Conservation (phyloP, 2,113 vertebrate species). For the Solea solea region DNA sequence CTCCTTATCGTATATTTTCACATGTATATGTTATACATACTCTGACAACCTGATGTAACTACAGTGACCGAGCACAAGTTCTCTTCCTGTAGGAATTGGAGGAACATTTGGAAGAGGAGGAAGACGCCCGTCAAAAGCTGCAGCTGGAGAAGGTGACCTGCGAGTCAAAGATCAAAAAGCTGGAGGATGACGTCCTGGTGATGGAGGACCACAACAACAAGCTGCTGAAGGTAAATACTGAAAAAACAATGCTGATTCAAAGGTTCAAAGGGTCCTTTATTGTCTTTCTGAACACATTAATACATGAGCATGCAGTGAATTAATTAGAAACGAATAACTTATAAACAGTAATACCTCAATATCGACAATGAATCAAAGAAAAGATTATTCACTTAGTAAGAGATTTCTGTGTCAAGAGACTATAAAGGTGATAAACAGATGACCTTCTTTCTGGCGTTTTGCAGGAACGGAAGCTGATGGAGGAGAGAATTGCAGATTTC, state of each 20-base stretch:
- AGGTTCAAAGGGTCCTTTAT: background rate
- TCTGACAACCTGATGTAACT: background rate
- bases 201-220: slow-evolving; percentile 97
- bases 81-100: slow-evolving; percentile 86
- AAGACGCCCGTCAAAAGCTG: slow-evolving; percentile 93
- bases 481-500: slow-evolving; percentile 91
- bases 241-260: background rate
- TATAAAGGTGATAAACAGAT: background rate
- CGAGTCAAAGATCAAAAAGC: slow-evolving; percentile 95
- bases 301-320: no score
- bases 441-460: slow-evolving; percentile 7
- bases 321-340: no score
- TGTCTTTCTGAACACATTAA: no score
- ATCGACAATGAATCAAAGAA: no score
- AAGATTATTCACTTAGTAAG: background rate
- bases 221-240: slow-evolving; percentile 84
- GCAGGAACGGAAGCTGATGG: slow-evolving; percentile 93
- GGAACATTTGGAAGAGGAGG: slow-evolving; percentile 93
- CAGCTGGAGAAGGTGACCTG: slow-evolving; percentile 94
- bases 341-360: no score
- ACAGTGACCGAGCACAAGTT: background rate
- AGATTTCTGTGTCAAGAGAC: background rate
- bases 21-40: background rate
- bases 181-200: slow-evolving; percentile 92
- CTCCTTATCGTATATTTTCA: background rate